Conservation (phyloP, 2,113 vertebrate species). For the Ptyas mucosa region DNA sequence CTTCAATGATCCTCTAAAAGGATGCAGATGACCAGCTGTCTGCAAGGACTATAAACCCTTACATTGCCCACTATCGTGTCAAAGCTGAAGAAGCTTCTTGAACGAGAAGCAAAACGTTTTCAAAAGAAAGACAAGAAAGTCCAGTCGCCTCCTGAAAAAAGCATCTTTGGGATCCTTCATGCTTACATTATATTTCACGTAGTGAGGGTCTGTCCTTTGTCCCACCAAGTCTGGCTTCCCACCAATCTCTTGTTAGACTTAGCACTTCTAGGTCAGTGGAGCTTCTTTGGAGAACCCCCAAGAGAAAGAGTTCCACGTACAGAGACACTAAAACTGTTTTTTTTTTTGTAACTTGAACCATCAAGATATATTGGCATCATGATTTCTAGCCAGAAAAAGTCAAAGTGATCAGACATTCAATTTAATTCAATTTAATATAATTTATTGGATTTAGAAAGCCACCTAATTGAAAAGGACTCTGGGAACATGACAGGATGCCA, state of each 20-base stretch:
- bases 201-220: background rate
- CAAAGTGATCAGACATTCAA: background rate
- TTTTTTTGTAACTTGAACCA: background rate
- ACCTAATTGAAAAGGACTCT: background rate
- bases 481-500: background rate
- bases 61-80: no score
- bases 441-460: background rate
- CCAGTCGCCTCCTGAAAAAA: no score
- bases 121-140: no score
- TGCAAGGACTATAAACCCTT: no score
- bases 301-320: background rate
- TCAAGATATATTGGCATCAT: background rate
- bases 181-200: rapidly evolving
- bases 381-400: background rate
- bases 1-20: no score
- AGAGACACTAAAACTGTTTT: background rate
- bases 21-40: no score
- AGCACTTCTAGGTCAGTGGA: background rate
- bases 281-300: background rate
- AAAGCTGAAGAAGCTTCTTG: no score
- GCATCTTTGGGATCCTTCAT: background rate
- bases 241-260: background rate
- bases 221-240: background rate
- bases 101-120: no score
- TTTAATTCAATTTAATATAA: background rate